Conservation (phyloP, 2,113 vertebrate genomes). For the Prolemur simus region DNA sequence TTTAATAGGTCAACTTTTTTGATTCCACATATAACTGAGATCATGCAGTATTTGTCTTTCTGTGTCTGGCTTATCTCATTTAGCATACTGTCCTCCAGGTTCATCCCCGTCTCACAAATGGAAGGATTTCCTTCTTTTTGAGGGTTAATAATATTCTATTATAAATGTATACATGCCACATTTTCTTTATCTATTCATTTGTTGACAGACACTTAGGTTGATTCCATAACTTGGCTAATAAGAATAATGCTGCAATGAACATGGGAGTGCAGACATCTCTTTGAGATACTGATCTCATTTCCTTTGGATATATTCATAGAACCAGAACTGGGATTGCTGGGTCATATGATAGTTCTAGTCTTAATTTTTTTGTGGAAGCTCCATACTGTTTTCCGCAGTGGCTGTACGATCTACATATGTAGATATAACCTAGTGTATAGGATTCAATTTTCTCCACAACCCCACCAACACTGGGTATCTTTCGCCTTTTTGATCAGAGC, state of each 20-base stretch:
- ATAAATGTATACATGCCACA: not conserved
- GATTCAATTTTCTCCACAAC: not conserved
- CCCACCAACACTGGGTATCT: not conserved
- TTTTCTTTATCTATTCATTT: not conserved
- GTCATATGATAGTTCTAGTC: not conserved
- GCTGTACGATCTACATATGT: not conserved
- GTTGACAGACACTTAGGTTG: not conserved
- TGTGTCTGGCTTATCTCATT: not conserved
- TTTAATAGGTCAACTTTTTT: not conserved
- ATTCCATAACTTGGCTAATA: not conserved
- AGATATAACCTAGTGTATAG: not conserved
- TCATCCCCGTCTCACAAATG: not conserved
- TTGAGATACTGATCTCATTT: not conserved
- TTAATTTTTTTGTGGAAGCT: not conserved
- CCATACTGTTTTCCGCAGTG: not conserved
- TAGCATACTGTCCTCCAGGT: not conserved
- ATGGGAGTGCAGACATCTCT: not conserved
- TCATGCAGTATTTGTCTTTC: not conserved
- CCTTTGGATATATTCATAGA: not conserved
- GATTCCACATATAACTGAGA: not conserved
- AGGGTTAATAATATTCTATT: not conserved
- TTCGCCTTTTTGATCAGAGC: not conserved
- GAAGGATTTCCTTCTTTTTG: not conserved
- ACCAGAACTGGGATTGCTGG: not conserved
- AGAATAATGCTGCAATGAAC: not conserved